phyloP scores from a whole-genome alignment of 2,888 invertebrate species.

The Chaetoderma sp. region DNA sequence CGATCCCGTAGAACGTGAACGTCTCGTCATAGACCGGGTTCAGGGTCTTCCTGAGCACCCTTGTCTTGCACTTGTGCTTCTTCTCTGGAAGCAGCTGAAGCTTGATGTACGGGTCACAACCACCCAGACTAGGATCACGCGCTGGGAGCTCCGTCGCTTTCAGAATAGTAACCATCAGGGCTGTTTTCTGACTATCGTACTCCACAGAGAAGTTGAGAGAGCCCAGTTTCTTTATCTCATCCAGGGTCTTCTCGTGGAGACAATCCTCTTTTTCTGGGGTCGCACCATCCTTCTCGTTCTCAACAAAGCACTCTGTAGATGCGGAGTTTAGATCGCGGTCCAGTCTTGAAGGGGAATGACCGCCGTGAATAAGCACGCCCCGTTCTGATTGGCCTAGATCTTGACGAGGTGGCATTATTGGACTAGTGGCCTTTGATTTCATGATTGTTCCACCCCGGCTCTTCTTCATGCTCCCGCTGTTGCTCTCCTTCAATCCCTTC shows the following conservation, averaged over 20 bases:
- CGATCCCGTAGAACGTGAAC: constrained; percentile 94
- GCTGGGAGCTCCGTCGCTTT: constrained; percentile 88
- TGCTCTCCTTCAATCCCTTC: constrained; percentile 63
- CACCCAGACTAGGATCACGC: constrained; percentile 83
- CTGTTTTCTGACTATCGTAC: constrained; percentile 90
- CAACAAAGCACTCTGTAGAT: constrained; percentile 65
- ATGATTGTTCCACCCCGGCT: constrained; percentile 77
- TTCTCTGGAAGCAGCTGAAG: constrained; percentile 97
- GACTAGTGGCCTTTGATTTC: constrained; percentile 67
- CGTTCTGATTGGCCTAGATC: constrained; percentile 50
- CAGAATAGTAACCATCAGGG: constrained; percentile 91
- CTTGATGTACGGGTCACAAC: constrained; percentile 97
- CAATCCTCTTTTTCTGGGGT: constrained; percentile 66
- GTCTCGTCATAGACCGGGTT: constrained; percentile 99
- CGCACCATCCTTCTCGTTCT: constrained; percentile 71
- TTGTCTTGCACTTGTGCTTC: constrained; percentile 96
- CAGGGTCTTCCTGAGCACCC: constrained; percentile 94
- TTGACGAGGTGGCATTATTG: constrained; percentile 52
- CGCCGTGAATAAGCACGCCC: constrained; percentile 69
- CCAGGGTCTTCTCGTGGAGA: constrained; percentile 67
- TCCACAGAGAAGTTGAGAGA: constrained; percentile 90
- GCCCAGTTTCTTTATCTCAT: constrained; percentile 76
- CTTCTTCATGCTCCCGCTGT: constrained; percentile 76
- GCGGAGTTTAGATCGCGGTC: constrained; percentile 42
- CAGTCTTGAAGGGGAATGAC: constrained; percentile 67